Base-by-base conservation (phyloP, 2,113 vertebrate genomes). In the Nipponia nippon region DNA sequence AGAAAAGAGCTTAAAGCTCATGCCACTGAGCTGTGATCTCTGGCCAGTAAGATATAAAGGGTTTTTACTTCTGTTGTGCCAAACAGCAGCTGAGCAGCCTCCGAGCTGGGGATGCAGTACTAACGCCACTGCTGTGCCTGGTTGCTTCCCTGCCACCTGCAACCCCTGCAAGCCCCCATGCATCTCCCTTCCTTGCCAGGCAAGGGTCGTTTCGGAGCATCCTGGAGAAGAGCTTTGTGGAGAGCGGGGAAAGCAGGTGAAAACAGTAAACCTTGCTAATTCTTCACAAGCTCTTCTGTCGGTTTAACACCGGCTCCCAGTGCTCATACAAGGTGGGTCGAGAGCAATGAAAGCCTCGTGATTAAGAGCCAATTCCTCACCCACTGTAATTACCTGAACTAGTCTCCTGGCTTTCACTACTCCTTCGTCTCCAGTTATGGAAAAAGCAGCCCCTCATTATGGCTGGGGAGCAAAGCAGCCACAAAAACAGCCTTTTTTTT, bases 161-260 rank as follows among this genome's bases (percentile, higher is more conserved):
- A 44, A 27, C 5, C 11, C 23, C 32, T 17, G 9, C 0, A 1
- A 40, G 15, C 18, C 10, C 34, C 38, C 3, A 0, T 3, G 18
- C 15, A 13, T 29, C 27, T 63, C 17, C 29, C 40, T 70, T 67
- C 40, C 14, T 36, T 36, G 32, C 22, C 3, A 6, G 19, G n/a
- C 23, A 72, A 44, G 50, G 0, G 1, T 11, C 2, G 1, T n/a
- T 44, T 46, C 11, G 79, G 76, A 90, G 18, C 0, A 0, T 55
- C 23, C 22, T 30, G 62, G 42, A 67, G 42, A 89, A 50, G 10
- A 67, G 32, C 16, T 87, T 61, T 53, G 44, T n/a, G 63, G 21
- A 40, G 16, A 59, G 36, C 6, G 3, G 29, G 46, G 22, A 62
- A 65, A 65, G 72, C 50, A 47, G 18, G 52, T 65, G 32, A 67